Base-by-base conservation (phyloP, 2,113 vertebrate species). In the Motacilla tschutschensis region DNA sequence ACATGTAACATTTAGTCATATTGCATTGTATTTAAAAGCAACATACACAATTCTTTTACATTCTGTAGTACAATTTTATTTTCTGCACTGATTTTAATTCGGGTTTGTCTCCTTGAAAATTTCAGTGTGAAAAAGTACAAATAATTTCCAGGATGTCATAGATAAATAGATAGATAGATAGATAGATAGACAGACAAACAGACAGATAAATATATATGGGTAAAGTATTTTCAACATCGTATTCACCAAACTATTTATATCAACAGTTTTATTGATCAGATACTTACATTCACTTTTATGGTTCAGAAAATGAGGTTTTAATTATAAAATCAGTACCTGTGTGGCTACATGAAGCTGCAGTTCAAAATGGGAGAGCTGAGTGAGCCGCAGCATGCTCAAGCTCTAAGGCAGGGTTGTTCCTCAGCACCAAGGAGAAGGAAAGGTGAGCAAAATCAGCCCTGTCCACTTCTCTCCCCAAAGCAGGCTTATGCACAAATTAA, bases 401-500 rank as follows among this genome's bases (percentile, higher is more conserved):
- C 38, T 75, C 24, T 43, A 55, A 63, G 19, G 41, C 59, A 76
- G 38, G 20, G 40, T 12, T 81, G 36, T 2, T 8, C 31, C 79
- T 58, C 60, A 58, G 38, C 67, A 38, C 47, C 46, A 48, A 75
- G 3, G 6, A 66, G 63, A 79, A 90, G 35, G 60, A 55, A 89
- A 87, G 57, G 72, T 83, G 65, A 50, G 69, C 31, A 85, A 77
- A 87, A 66, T 47, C 41, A 70, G 44, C 28, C 33, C 14, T 3
- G 1, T 66, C 64, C 60, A n/a, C 64, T 66, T 76, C 64, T 70
- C 31, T 59, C 19, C 44, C 44, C 53, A 21, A 59, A 85, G 48
- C 63, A 73, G 73, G 65, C 15, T 73, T 77, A 44, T 5, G 33
- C 31, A 51, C 50, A 90, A 87, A 79, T 90, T 89, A 92, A 89